phyloP scores from a whole-genome alignment of 1,140 invertebrate species.

The Atta cephalotes region DNA sequence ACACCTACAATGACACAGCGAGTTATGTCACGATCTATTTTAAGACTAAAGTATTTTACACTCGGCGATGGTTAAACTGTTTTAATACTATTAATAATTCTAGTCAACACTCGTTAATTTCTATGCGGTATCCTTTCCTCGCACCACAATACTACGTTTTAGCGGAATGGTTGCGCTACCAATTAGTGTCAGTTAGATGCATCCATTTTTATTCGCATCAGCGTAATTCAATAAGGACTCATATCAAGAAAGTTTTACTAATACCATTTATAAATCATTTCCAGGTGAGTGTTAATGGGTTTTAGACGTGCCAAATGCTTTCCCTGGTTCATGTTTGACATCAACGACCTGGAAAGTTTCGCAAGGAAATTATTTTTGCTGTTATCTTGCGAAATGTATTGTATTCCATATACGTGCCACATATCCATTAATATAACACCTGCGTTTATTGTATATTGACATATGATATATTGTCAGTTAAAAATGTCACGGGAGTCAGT shows the following conservation, averaged over 20 bases:
- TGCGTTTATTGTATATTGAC: conserved; percentile 35
- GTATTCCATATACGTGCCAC: conserved; percentile 41
- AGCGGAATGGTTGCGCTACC: conserved; percentile 36
- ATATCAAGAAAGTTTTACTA: conserved; percentile 52
- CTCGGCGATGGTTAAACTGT: background rate
- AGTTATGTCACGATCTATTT: conserved; percentile 35
- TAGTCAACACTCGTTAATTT: conserved; percentile 45
- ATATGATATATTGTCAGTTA: conserved; percentile 26
- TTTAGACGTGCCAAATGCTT: conserved; percentile 47
- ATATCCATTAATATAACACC: conserved; percentile 61
- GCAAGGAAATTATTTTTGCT: conserved; percentile 60
- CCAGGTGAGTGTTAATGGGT: conserved; percentile 59
- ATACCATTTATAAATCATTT: conserved; percentile 58
- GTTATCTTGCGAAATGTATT: conserved; percentile 49
- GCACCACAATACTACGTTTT: conserved; percentile 29
- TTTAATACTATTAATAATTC: conserved; percentile 53
- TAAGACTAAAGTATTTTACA: conserved; percentile 35
- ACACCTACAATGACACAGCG: conserved; percentile 1
- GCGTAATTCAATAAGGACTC: conserved; percentile 51
- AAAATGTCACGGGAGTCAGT: conserved; percentile 15
- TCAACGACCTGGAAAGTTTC: conserved; percentile 58
- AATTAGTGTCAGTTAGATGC: conserved; percentile 55
- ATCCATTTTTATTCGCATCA: conserved; percentile 38
- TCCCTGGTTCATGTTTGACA: conserved; percentile 53
- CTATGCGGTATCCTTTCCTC: background rate